phyloP scores from a whole-genome alignment of 1,140 invertebrate genomes.

The Nasonia vitripennis region DNA sequence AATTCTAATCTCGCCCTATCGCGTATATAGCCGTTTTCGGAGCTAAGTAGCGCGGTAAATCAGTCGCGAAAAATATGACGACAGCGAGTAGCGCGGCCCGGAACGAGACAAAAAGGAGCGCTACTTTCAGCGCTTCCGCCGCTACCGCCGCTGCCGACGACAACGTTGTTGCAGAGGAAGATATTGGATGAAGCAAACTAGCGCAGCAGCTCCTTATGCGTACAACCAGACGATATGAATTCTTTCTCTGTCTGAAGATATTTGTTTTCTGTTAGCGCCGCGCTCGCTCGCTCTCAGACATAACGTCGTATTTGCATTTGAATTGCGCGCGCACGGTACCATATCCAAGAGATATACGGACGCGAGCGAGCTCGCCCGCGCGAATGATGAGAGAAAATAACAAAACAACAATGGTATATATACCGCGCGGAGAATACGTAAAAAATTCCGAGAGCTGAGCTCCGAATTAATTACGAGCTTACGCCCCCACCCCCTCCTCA shows the following conservation, averaged over 20 bases:
- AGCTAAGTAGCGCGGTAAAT: slow-evolving; percentile 41
- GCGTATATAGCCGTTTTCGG: background rate
- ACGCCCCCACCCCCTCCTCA: too few species aligned
- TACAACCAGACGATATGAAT: slow-evolving; percentile 34
- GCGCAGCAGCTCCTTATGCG: slow-evolving; percentile 9
- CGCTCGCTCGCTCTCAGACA: slow-evolving; percentile 16
- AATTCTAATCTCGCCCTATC: too few species aligned
- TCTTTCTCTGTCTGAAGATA: slow-evolving; percentile 32
- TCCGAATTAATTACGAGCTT: background rate
- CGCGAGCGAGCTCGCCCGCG: background rate
- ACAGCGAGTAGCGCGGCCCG: background rate
- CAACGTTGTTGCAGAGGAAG: background rate
- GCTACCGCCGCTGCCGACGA: background rate
- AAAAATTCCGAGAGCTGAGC: background rate
- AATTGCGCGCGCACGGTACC: slow-evolving; percentile 25
- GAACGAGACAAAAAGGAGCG: slow-evolving; percentile 25
- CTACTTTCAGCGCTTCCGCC: slow-evolving; percentile 11
- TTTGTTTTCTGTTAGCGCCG: slow-evolving; percentile 44
- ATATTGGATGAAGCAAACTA: slow-evolving; percentile 1
- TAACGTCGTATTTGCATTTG: slow-evolving; percentile 44
- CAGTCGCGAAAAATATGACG: slow-evolving; percentile 35
- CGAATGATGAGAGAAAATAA: background rate
- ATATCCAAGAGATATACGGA: background rate
- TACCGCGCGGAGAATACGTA: background rate
- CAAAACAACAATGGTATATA: background rate